These are phyloP conservation scores for Myanophis thanlyinensis DNA, from an alignment of 2,113 vertebrate genomes.

Conservation along the genomic window DNA sequence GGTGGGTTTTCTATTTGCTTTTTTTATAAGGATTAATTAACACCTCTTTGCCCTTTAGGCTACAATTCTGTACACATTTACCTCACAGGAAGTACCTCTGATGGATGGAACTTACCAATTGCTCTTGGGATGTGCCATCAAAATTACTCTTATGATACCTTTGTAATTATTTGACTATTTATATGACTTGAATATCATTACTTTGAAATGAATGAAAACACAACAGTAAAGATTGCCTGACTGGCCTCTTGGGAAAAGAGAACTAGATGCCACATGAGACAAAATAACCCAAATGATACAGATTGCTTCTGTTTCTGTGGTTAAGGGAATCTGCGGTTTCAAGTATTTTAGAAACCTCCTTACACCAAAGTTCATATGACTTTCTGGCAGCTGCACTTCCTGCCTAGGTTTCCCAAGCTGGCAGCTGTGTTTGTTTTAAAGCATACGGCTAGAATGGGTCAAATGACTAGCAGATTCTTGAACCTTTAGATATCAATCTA, in stretches of 20 bases:
- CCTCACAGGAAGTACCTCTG: neutral
- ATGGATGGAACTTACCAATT: neutral
- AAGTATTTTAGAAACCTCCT: neutral
- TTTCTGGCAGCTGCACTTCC: conserved; percentile 36
- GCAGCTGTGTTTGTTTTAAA: conserved; percentile 15
- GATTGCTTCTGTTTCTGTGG: neutral
- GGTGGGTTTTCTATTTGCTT: conserved; percentile 10
- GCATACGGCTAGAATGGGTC: rapidly evolving
- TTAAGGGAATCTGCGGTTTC: neutral
- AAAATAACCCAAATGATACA: neutral
- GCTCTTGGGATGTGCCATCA: neutral
- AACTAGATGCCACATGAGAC: neutral
- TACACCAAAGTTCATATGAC: neutral
- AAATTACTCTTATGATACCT: neutral
- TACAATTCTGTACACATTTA: neutral
- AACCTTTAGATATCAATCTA: neutral
- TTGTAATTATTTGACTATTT: neutral
- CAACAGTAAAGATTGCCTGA: neutral
- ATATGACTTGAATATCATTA: neutral
- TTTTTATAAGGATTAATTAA: neutral
- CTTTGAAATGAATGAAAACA: conserved; percentile 14
- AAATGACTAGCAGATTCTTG: neutral
- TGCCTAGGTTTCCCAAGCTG: conserved; percentile 2
- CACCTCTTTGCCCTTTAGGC: neutral
- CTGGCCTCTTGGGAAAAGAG: neutral